Base-by-base conservation (phyloP, 2,888 invertebrate genomes). In the Laothoe populi region DNA sequence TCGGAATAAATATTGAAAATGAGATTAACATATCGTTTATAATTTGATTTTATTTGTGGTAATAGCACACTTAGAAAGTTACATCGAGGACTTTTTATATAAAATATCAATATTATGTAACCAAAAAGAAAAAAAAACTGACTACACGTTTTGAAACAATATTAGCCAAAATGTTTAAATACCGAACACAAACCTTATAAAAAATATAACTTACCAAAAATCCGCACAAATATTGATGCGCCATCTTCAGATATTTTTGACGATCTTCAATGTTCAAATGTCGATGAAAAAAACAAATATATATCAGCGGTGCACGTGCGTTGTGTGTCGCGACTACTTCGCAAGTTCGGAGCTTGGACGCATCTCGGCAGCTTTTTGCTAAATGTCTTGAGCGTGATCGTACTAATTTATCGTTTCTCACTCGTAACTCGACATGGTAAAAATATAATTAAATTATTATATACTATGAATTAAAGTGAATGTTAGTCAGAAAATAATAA, bases 291-390 rank as follows among this genome's bases (percentile, higher is more conserved):
- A 65, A 66, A 62, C 58, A 24, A 35, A 35, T 53, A 35, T 53
- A 53, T 35, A 53, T 48, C 24, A 4, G 16, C 31, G 31, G 53
- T 42, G 19, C 60, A 72, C 87, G 86, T 82, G 76, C 69, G 73
- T 63, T 62, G 74, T 67, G 72, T 61, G 44, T 69, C 75, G 72
- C 78, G 77, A 72, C 73, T 72, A 68, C 75, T 73, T 70, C 65
- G 70, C 74, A 76, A 82, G 79, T 86, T 77, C 66, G 80, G 72
- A 77, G 76, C 77, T 80, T 72, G 70, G 61, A 46, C 66, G 62
- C 66, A 66, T 74, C 71, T 63, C 77, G 67, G 66, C 74, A 83
- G 84, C 86, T 87, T 87, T 85, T 88, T 85, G 85, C 83, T 83
- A 81, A 80, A 82, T 83, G 84, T 83, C 24, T 21, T 62, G 11